A percentile compares a stretch with the other conserved stretches of the same genome.
Evolutionary conservation across 2,113 vertebrate species (phyloP).

Genomic region (Jacana jacana): DNA sequence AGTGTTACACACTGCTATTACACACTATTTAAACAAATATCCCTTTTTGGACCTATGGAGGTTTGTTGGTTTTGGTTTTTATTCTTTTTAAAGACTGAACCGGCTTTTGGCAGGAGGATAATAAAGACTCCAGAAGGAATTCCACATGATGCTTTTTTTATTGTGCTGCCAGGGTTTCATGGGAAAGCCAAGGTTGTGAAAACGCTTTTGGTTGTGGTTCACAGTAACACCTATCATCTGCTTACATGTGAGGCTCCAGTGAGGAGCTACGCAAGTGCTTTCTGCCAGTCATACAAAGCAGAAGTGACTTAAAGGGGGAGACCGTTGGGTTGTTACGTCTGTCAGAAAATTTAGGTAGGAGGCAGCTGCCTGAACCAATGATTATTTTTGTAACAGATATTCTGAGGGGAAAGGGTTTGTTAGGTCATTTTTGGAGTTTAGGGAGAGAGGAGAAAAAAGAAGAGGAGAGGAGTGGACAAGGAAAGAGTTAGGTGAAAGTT

Average conservation of each 20-base stretch:
- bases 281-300: neutral
- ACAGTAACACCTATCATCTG: neutral
- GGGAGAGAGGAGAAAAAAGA: no score
- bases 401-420: neutral
- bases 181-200: neutral
- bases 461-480: neutral
- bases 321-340: neutral
- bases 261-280: neutral
- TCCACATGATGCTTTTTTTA: neutral
- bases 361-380: neutral
- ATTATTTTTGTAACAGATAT: neutral
- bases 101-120: constrained; percentile 41
- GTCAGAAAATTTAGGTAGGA: neutral
- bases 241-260: neutral
- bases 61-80: neutral
- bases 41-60: neutral
- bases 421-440: neutral
- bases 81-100: neutral
- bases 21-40: constrained; percentile 20
- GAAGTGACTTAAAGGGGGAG: neutral
- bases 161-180: neutral
- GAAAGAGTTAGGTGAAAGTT: neutral
- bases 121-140: constrained; percentile 39
- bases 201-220: neutral
- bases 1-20: neutral